Percentiles rank a stretch among this genome's conserved stretches.
phyloP scores from a whole-genome alignment of 2,797 vertebrate genomes.

The Mormyrops attenuatus region DNA sequence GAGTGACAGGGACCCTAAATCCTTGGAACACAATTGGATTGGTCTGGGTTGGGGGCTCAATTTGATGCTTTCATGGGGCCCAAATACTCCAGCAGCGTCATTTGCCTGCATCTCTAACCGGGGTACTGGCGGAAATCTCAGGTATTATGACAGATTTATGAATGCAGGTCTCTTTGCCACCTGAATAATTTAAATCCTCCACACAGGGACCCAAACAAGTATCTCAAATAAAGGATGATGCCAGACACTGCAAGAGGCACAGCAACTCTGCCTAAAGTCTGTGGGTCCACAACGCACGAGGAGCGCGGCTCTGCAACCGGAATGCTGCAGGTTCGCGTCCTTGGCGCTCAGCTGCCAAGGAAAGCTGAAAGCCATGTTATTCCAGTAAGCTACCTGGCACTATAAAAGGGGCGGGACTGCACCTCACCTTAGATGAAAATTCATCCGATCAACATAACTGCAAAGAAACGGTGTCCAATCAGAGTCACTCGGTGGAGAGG shows the following conservation, averaged over 20 bases:
- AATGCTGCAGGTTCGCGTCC: background rate
- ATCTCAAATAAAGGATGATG: background rate
- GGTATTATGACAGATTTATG: background rate
- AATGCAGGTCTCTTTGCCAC: background rate
- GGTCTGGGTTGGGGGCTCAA: background rate
- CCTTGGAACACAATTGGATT: background rate
- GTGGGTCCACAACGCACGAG: background rate
- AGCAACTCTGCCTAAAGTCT: background rate
- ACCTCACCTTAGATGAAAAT: background rate
- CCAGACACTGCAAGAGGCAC: background rate
- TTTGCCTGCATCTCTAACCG: background rate
- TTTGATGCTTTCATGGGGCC: background rate
- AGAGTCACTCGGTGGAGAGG: background rate
- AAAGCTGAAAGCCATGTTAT: background rate
- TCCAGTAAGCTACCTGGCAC: background rate
- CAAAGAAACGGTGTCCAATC: background rate
- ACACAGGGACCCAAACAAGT: background rate
- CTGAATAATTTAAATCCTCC: slow-evolving; percentile 10
- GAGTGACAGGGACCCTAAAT: background rate
- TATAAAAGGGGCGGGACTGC: background rate
- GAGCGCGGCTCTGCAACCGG: background rate
- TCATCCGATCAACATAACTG: background rate
- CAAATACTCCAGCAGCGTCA: background rate
- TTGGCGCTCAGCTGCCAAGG: background rate
- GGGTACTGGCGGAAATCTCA: background rate